Base-by-base conservation (phyloP, 2,888 invertebrate genomes). In the Hemicrepidius hirtus region DNA sequence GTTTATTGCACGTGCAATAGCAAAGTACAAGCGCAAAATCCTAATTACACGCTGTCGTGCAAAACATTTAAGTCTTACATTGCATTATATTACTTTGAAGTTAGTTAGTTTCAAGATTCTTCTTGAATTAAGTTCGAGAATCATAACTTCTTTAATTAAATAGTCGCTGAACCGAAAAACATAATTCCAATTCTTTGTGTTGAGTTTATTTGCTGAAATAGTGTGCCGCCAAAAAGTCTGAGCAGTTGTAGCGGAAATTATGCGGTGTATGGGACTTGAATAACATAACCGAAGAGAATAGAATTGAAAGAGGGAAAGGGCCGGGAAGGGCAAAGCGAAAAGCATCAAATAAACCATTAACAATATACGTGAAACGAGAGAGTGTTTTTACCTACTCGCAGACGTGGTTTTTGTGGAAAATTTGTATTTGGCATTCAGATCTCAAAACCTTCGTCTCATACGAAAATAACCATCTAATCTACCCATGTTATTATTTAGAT, bases 301-400 rank as follows among this genome's bases (percentile, higher is more conserved):
- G 55, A 63, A 69, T 69, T 53, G 68, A 68, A 68, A 60, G 21
- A 49, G 60, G 60, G 24, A 40, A 57, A 67, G 62, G 50, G 24
- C 13, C 44, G 55, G 37, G 49, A 16, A 40, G 28, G 21, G 35
- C 59, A 44, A 64, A 40, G 63, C 37, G 53, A 32, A 69, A 63
- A 49, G 63, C 44, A 44, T 20, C 63, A 68, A 69, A 69, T 69
- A 69, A 63, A 69, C 69, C 69, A 69, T 69, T 69, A 69, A 55
- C 63, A 68, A 62, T 62, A 68, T 67, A 68, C 68, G 68, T 68
- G 68, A 24, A 62, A 24, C 35, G 59, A n/a, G 53, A 20, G 49
- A 62, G 57, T 35, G 60, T 63, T 63, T 63, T 63, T 63, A 46
- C 63, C 32, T 44, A 63, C 37, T 20, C 21, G 37, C 18, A 10